These are phyloP conservation scores for Heterohyrax brucei DNA, from an alignment of 2,797 vertebrate species.

Conservation along the genomic window DNA sequence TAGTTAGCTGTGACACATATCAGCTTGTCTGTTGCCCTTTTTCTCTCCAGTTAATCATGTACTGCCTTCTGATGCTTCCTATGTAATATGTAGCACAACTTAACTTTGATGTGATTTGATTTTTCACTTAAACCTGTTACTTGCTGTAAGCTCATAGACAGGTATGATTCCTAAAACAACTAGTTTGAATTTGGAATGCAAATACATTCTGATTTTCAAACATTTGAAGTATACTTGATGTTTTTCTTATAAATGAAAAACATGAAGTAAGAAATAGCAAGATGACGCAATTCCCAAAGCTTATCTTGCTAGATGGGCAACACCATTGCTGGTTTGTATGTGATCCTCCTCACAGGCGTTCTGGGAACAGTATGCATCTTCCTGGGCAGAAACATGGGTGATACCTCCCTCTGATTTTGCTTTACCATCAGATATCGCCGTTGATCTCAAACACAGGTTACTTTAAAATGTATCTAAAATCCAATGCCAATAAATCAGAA, in stretches of 20 bases:
- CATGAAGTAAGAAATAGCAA: not conserved
- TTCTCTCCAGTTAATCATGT: not conserved
- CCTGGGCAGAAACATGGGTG: not conserved
- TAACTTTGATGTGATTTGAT: not conserved
- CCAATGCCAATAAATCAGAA: not conserved
- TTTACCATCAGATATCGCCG: not conserved
- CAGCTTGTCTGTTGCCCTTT: not conserved
- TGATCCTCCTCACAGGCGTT: not conserved
- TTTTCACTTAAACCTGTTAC: conserved; percentile 16
- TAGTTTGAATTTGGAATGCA: conserved; percentile 32
- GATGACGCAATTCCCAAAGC: not conserved
- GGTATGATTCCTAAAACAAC: not conserved
- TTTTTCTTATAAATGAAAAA: conserved; percentile 19
- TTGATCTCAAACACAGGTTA: not conserved
- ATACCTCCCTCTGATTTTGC: not conserved
- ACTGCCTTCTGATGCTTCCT: not conserved
- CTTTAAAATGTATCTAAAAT: conserved; percentile 40
- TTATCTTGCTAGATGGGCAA: not conserved
- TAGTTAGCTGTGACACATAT: not conserved
- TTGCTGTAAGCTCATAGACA: not conserved
- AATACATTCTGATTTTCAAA: conserved; percentile 42
- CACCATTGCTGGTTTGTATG: not conserved
- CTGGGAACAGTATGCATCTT: not conserved
- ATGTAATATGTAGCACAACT: conserved; percentile 1
- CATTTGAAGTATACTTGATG: not conserved